Percentiles rank a stretch among this genome's conserved stretches.
These are phyloP conservation scores for Polydrusus pterygomalis DNA, from an alignment of 2,888 invertebrate genomes.

Conservation along the genomic window DNA sequence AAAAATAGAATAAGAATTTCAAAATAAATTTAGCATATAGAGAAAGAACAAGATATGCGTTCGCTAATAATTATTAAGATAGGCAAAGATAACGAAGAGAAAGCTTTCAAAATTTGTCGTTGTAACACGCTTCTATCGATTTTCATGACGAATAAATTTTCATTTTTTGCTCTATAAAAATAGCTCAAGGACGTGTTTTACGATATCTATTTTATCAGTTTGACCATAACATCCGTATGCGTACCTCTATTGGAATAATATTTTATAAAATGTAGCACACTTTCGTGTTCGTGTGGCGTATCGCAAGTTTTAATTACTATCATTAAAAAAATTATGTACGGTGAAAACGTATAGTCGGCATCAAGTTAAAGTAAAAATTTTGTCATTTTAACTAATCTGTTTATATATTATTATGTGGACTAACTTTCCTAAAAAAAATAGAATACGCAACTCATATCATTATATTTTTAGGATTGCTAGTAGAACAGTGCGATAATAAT, in stretches of 20 bases:
- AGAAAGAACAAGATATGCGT: conserved; percentile 4
- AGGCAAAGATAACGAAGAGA: conserved; percentile 7
- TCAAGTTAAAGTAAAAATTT: neutral
- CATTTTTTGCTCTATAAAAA: conserved; percentile 9
- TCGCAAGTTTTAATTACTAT: conserved; percentile 13
- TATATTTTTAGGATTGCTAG: too few relatives aligned
- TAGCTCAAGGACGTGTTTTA: conserved; percentile 19
- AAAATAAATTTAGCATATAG: conserved; percentile 30
- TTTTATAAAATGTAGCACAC: conserved; percentile 6
- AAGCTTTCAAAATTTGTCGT: conserved; percentile 5
- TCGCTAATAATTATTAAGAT: conserved; percentile 3
- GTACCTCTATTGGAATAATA: conserved; percentile 3
- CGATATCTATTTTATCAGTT: conserved; percentile 22
- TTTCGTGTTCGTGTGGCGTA: conserved; percentile 2
- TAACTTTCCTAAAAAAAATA: too few relatives aligned
- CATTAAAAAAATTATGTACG: neutral
- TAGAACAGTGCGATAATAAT: too few relatives aligned
- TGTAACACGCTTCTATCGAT: conserved; percentile 18
- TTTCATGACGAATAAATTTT: conserved; percentile 12
- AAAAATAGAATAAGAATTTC: conserved; percentile 26
- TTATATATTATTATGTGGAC: too few relatives aligned
- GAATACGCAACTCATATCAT: too few relatives aligned
- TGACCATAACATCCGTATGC: conserved; percentile 21
- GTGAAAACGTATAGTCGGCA: neutral
- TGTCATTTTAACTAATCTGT: too few relatives aligned